Evolutionary conservation across 2,113 vertebrate genomes (phyloP).

Genomic region (Neolamprologus falcicula): DNA sequence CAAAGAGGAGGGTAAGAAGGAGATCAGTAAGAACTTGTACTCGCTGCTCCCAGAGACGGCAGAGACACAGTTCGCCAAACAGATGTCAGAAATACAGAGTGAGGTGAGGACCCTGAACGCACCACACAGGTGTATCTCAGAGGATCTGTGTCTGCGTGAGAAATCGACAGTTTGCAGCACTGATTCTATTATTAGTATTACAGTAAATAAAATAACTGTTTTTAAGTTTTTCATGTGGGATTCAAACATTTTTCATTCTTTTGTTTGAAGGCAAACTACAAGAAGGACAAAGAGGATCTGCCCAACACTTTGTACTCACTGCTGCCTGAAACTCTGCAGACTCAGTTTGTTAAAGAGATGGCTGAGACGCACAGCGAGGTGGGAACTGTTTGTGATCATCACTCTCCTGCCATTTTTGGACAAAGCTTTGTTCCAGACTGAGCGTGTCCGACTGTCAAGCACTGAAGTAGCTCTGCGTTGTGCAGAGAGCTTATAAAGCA

Average conservation of each 20-base stretch:
- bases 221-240: too few relatives aligned
- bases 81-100: constrained; percentile 57
- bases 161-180: fast-evolving
- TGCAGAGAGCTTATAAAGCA: too few relatives aligned
- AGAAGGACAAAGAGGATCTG: constrained; percentile 35
- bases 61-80: constrained; percentile 35
- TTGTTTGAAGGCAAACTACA: too few relatives aligned
- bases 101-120: constrained; percentile 47
- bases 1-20: constrained; percentile 76
- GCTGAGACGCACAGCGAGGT: constrained; percentile 34
- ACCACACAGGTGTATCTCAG: background rate
- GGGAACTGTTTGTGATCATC: background rate
- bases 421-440: too few relatives aligned
- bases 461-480: too few relatives aligned
- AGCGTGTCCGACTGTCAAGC: fast-evolving
- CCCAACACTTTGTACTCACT: constrained; percentile 7
- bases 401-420: too few relatives aligned
- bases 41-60: constrained; percentile 75
- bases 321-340: constrained; percentile 50
- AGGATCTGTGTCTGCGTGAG: background rate
- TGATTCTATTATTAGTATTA: background rate
- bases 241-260: too few relatives aligned
- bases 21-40: constrained; percentile 71
- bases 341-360: constrained; percentile 45
- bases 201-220: fast-evolving